Evolutionary conservation across 2,797 vertebrate genomes (phyloP).

Genomic region (Todus mexicanus): DNA sequence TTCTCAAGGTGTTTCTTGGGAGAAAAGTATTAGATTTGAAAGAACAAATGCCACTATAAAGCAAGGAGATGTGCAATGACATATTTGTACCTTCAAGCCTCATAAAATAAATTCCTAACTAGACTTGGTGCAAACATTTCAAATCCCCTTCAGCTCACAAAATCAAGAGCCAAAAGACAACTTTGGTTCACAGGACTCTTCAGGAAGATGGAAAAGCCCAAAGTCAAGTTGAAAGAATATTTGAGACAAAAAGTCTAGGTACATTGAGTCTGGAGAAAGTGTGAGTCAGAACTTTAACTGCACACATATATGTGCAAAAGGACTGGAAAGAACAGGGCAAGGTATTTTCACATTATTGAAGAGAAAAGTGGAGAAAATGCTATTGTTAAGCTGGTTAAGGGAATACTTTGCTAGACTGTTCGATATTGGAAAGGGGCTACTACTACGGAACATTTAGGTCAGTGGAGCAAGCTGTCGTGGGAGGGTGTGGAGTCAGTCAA

Average conservation of each 20-base stretch:
- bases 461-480: constrained; percentile 22
- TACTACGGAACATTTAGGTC: constrained; percentile 12
- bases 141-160: neutral
- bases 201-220: neutral
- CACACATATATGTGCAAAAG: neutral
- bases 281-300: neutral
- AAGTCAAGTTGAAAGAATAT: neutral
- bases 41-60: neutral
- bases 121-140: neutral
- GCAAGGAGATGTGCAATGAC: neutral
- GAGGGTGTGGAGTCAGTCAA: neutral
- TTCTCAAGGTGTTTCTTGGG: neutral
- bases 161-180: neutral
- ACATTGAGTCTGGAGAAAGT: neutral
- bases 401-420: neutral
- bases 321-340: neutral
- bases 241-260: neutral
- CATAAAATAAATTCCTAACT: neutral
- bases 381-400: neutral
- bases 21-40: neutral
- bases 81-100: neutral
- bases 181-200: neutral
- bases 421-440: neutral
- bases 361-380: neutral
- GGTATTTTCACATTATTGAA: neutral